Evolutionary conservation across 1,140 invertebrate species (phyloP), one percentile per base, ranked within the genome.

Genomic region (Ips typographus): DNA sequence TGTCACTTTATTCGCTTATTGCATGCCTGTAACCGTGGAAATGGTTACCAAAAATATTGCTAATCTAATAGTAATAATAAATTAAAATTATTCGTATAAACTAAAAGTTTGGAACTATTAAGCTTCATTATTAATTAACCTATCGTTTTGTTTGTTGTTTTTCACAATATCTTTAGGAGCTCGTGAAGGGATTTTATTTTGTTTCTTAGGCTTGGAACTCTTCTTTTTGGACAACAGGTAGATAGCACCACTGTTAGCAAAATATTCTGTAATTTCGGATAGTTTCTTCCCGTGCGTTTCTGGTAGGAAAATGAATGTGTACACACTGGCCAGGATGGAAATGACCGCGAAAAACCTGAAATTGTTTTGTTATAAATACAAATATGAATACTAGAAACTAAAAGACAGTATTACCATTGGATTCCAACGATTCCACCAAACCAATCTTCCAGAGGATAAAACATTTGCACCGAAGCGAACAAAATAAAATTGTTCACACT

Each of bases 261-360:
- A 88, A 71, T 87, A 87, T 36, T 84, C 80, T 69, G 87, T 84
- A 68, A 92, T 91, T 74, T 91, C 88, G 1, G 84, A 84, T 1
- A 91, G 78, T 63, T 86, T 86, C 74, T 86, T 89, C 7, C 83
- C 85, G 76, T 91, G 89, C 0, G 90, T 92, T 79, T 92, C 90
- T 0, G 90, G 90, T 7, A 92, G 79, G 73, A 88, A 82, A 5
- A 90, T 73, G 66, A 83, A 85, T 4, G 87, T 85, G 73, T 88
- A 89, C 1, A 86, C 71, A 0, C 83, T 61, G 1, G 86, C 84
- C 0, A 85, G 71, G 1, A 89, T 68, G 0, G 88, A 87, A 52
- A 90, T 77, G 0, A 82, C 84, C 2, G 90, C 83, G 78, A 93
- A 94, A 64, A 91, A 84, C 70, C 68, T 71, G 40, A 2, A 65